Conservation (phyloP, 2,113 vertebrate genomes). For the Ochotona curzoniae region DNA sequence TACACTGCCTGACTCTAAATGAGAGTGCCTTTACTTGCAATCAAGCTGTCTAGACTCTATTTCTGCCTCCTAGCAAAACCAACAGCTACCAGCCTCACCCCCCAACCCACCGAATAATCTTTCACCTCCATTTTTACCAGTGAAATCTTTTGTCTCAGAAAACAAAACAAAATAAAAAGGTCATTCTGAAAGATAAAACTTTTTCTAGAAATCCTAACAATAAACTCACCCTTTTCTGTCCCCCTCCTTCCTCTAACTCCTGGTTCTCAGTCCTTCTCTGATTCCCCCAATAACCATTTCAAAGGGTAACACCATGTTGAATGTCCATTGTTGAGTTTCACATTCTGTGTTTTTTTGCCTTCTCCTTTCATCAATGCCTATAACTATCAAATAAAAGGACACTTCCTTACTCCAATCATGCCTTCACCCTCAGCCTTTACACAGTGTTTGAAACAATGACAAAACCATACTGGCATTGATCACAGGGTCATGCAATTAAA, state of each 20-base stretch:
- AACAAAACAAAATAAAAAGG: not conserved
- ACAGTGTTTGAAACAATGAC: not conserved
- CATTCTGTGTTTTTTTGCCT: too few species aligned
- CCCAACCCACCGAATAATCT: not conserved
- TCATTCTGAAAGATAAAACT: not conserved
- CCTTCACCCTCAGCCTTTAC: not conserved
- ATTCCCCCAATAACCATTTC: not conserved
- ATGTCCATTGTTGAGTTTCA: too few species aligned
- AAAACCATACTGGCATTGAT: not conserved
- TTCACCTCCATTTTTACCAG: not conserved
- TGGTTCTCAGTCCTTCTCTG: not conserved
- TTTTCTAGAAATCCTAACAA: not conserved
- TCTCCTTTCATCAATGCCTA: not conserved
- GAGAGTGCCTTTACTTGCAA: not conserved
- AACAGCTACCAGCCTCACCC: not conserved
- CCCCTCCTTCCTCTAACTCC: not conserved
- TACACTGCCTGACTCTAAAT: not conserved
- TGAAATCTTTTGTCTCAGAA: not conserved
- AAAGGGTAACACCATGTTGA: fast-evolving
- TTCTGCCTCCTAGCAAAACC: not conserved
- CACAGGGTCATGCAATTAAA: not conserved
- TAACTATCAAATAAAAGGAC: not conserved
- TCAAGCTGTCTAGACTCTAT: not conserved
- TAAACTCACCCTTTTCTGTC: not conserved
- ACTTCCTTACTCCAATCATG: not conserved